Conservation (phyloP, 2,113 vertebrate species). For the Microtus richardsoni region DNA sequence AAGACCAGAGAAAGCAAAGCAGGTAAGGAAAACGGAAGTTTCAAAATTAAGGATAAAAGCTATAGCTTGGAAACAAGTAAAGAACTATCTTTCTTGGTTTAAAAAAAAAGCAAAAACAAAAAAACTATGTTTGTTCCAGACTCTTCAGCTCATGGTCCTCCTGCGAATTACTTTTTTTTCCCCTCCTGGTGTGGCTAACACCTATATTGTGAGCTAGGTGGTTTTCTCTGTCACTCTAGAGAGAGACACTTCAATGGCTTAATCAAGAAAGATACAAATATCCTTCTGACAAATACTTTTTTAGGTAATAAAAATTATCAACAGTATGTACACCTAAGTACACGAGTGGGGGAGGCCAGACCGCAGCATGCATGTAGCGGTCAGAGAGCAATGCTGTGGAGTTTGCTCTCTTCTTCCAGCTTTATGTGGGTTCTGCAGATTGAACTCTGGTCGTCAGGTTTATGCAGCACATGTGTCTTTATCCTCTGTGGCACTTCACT, state of each 20-base stretch:
- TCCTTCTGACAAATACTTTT: not conserved
- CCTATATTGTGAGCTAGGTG: not conserved
- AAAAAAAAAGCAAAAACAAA: not conserved
- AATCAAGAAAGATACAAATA: not conserved
- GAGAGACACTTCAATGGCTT: not conserved
- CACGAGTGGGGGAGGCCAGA: not conserved
- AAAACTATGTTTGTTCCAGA: not conserved
- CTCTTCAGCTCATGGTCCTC: not conserved
- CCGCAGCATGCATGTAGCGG: not conserved
- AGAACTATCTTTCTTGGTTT: not conserved
- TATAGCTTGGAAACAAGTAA: not conserved
- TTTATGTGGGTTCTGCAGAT: not conserved
- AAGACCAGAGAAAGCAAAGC: not conserved
- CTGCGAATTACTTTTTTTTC: not conserved
- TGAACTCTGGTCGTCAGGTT: not conserved
- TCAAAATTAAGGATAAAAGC: not conserved
- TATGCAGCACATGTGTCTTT: not conserved
- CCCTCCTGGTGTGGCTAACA: not conserved
- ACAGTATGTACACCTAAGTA: not conserved
- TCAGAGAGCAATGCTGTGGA: not conserved
- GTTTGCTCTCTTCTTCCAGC: not conserved
- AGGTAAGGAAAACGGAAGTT: not conserved
- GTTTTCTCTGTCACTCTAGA: not conserved
- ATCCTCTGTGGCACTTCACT: not conserved
- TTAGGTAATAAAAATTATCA: no score